phyloP scores from a whole-genome alignment of 2,797 vertebrate genomes.

The Leptatherina wallacei region DNA sequence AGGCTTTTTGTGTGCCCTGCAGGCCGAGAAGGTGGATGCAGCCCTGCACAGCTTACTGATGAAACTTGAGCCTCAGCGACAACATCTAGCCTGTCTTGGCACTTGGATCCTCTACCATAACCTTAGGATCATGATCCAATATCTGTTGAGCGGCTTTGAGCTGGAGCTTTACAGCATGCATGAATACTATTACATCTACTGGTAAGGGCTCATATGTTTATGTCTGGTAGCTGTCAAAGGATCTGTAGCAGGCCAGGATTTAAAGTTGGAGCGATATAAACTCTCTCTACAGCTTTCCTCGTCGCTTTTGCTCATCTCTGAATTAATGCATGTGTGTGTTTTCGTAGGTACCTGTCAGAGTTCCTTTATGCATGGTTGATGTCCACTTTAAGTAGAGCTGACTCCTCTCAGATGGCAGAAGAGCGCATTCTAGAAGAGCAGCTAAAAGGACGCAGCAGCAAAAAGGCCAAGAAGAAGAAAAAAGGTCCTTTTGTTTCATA shows the following conservation, averaged over 20 bases:
- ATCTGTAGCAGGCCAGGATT: background rate
- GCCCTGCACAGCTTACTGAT: constrained; percentile 95
- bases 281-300: background rate
- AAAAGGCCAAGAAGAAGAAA: constrained; percentile 99
- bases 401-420: constrained; percentile 98
- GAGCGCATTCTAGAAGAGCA: constrained; percentile 97
- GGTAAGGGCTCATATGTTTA: constrained; percentile 75
- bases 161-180: constrained; percentile 99
- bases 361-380: constrained; percentile 99
- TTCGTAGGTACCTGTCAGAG: constrained; percentile 94
- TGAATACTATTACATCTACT: constrained; percentile 99
- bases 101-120: constrained; percentile 99
- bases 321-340: constrained; percentile 5
- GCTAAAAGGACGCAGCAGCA: constrained; percentile 96
- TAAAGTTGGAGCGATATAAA: background rate
- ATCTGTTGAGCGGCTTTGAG: constrained; percentile 98
- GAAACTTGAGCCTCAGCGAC: constrained; percentile 97
- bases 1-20: constrained; percentile 10
- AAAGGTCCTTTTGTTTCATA: constrained; percentile 83
- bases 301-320: background rate
- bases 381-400: constrained; percentile 96
- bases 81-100: constrained; percentile 95
- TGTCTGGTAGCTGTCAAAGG: background rate
- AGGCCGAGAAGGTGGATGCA: constrained; percentile 98
- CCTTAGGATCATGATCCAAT: constrained; percentile 98